Conservation (phyloP, 2,113 vertebrate species). For the Amazona vittata region DNA sequence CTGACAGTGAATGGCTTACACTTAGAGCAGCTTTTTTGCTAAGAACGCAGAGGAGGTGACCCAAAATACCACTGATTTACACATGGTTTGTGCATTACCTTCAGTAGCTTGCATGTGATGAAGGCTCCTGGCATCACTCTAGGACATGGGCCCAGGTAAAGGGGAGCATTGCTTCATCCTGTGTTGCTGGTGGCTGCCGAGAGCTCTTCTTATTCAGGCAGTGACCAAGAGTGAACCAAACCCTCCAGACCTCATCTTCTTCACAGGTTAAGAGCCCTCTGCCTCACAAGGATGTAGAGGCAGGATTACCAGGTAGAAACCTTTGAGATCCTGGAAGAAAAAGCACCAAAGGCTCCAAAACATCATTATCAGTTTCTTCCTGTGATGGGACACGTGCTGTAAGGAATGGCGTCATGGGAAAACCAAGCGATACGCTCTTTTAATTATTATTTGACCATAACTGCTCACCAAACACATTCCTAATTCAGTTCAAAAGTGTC, state of each 20-base stretch:
- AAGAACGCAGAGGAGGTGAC: accelerated
- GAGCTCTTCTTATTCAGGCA: not conserved
- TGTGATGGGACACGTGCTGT: accelerated
- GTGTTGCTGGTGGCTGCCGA: not conserved
- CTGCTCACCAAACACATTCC: not conserved
- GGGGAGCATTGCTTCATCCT: accelerated
- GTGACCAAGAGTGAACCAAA: not conserved
- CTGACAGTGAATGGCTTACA: accelerated
- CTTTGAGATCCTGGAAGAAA: not conserved
- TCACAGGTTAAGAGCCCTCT: not conserved
- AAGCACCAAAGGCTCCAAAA: not conserved
- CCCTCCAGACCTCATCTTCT: not conserved
- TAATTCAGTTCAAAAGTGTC: not conserved
- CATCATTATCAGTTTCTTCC: not conserved
- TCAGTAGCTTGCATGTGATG: not conserved
- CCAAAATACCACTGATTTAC: not conserved
- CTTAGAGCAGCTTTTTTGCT: not conserved
- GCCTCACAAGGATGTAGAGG: not conserved
- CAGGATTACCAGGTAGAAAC: not conserved
- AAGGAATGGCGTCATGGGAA: not conserved
- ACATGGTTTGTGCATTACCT: not conserved
- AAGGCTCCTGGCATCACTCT: not conserved
- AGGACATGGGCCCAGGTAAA: accelerated
- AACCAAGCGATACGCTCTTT: not conserved
- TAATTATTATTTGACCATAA: not conserved